Evolutionary conservation across 2,113 vertebrate genomes (phyloP), one percentile per base, ranked within the genome.

Genomic region (Australoheros scitulus): DNA sequence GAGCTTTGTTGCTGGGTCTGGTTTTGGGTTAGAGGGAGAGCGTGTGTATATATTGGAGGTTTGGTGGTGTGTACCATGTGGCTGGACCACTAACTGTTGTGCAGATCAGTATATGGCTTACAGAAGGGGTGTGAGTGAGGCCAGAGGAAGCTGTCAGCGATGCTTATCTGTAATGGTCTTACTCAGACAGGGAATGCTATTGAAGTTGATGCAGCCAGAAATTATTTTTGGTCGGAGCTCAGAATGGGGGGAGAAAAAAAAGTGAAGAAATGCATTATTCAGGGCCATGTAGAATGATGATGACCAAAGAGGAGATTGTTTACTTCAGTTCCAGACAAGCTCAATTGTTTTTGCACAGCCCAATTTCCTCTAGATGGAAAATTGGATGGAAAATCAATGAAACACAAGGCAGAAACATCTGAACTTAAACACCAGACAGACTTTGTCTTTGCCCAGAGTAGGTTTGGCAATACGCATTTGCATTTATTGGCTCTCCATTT

Each of bases 1-100:
- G 70, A 86, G 85, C 94, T 94, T 95, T 94, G 94, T 95, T 82
- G 88, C 76, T 83, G 78, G 72, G 82, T 91, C 83, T 77, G 78
- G 79, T 82, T 92, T 91, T 80, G 78, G 83, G 87, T 91, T 82
- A 76, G 81, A 60, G n/a, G 34, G 83, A 75, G 83, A 74, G 77
- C 82, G 68, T 90, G 82, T 90, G 80, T 88, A 77, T 65, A 64
- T 72, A 59, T 38, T 65, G 63, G 83, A 78, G 83, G 76, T 83
- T 86, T 64, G 76, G 57, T 88, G 76, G 87, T 86, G 84, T 82
- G 88, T 77, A 90, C 90, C 90, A 91, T 92, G 89, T 93, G 90
- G 88, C 70, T 55, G 83, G 77, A 86, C 82, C 82, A n/a, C 85
- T 87, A 80, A 82, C 91, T 90, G 80, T 88, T 90, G 72, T 86